A percentile compares a stretch with the other conserved stretches of the same genome.
phyloP scores from a whole-genome alignment of 2,113 vertebrate species.

The Falcunculus frontatus region DNA sequence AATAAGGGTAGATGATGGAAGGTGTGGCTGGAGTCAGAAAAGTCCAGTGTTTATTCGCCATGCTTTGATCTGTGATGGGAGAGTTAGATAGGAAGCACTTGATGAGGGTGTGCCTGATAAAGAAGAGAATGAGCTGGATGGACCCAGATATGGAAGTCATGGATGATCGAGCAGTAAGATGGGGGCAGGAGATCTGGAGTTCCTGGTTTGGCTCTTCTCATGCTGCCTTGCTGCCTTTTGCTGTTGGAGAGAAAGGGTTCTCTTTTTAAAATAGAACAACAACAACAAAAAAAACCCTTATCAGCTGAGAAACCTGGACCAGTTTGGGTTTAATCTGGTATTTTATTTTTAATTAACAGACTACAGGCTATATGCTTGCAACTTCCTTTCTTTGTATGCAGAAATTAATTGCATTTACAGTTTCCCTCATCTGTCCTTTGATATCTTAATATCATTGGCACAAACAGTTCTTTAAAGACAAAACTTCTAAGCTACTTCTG shows the following conservation, averaged over 20 bases:
- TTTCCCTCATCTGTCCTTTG: slow-evolving; percentile 34
- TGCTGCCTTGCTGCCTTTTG: background rate
- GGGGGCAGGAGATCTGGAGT: background rate
- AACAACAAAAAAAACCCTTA: background rate
- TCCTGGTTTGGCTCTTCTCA: background rate
- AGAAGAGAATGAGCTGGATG: background rate
- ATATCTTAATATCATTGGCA: slow-evolving; percentile 2
- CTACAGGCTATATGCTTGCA: background rate
- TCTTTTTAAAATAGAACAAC: background rate
- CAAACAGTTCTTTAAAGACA: slow-evolving; percentile 35
- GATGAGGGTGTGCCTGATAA: background rate
- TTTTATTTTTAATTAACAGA: slow-evolving; percentile 10
- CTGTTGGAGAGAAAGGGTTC: background rate
- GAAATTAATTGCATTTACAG: slow-evolving; percentile 33
- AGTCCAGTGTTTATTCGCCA: background rate
- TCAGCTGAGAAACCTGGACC: background rate
- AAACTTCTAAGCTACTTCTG: slow-evolving; percentile 57
- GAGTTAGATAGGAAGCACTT: background rate
- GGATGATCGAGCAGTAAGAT: background rate
- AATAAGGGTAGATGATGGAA: background rate
- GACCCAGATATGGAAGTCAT: background rate
- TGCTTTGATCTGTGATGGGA: background rate
- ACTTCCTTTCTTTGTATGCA: slow-evolving; percentile 54
- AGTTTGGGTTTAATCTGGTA: background rate
- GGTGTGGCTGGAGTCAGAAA: background rate